Evolutionary conservation across 2,113 vertebrate species (phyloP), one percentile per base, ranked within the genome.

Genomic region (Otus sunia): DNA sequence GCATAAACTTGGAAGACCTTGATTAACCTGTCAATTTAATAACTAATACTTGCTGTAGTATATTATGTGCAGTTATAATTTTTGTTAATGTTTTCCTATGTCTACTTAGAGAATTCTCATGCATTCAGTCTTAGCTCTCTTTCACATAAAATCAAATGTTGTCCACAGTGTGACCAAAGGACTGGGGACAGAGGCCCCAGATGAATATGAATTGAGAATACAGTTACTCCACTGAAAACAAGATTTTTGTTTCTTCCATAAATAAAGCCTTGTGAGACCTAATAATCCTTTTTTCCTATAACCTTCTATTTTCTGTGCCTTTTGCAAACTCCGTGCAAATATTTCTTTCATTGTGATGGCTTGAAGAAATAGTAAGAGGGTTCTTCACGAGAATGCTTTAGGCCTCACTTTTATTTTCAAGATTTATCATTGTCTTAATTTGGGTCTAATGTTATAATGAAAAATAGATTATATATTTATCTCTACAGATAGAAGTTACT

Each of bases 1-100:
- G 62, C 81, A 79, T 91, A 92, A 96, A 92, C 80, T 89, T 82
- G 41, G 49, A 90, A 94, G 76, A 88, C 84, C 80, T 90, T 78
- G 74, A 95, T 41, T 87, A 91, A 85, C 80, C 69, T 76, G 62
- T 90, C 92, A 92, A 85, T 89, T 90, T 90, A 94, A 90, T 82
- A 80, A 92, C 49, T 79, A 95, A 72, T 74, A 82, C 69, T 95
- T 92, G 29, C 36, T 43, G 50, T 82, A 92, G 49, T 68, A 62
- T 58, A 88, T 91, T 74, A 92, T 76, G 66, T 25, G 18, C 29
- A 53, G 45, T 79, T 81, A 75, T 55, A 83, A 80, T 76, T 96
- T 90, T 76, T 88, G 19, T 60, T 96, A 90, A 93, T 88, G 62
- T 89, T 96, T 90, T 79, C 34, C 14, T 68, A 9, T 12, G 27